phyloP scores from a whole-genome alignment of 2,888 invertebrate species.

The Epistrophe eligans region DNA sequence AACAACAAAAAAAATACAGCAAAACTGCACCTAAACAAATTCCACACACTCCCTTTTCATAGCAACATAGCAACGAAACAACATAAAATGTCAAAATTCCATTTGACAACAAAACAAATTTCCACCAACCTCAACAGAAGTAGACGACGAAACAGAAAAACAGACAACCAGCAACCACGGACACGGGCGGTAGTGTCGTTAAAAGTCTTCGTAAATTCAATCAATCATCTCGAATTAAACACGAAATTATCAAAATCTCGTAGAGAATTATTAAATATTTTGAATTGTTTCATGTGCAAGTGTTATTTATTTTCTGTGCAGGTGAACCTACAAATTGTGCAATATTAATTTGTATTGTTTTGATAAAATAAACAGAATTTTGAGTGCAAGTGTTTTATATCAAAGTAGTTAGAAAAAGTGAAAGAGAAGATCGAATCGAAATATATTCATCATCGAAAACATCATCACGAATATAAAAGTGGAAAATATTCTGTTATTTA shows the following conservation, averaged over 20 bases:
- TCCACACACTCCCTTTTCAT: constrained; percentile 57
- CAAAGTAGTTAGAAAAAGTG: constrained; percentile 5
- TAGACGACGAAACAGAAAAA: constrained; percentile 4
- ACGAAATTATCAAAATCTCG: constrained; percentile 8
- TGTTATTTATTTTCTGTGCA: constrained; percentile 27
- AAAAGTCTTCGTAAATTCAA: constrained; percentile 31
- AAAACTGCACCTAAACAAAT: constrained; percentile 45
- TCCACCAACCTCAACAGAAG: background rate
- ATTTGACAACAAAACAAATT: constrained; percentile 70
- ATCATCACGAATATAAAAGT: background rate
- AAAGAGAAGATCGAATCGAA: constrained; percentile 48
- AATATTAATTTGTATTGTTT: background rate
- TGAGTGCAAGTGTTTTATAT: constrained; percentile 53
- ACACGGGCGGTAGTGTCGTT: constrained; percentile 67
- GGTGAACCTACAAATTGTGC: constrained; percentile 10
- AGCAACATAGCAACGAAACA: constrained; percentile 69
- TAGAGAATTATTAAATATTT: constrained; percentile 2
- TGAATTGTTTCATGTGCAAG: constrained; percentile 30
- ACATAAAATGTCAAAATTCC: constrained; percentile 59
- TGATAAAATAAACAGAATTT: constrained; percentile 39
- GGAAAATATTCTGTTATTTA: constrained; percentile 30
- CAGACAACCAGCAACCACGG: constrained; percentile 72
- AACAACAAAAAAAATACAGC: background rate
- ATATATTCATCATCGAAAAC: constrained; percentile 4
- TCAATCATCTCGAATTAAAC: constrained; percentile 26